Conservation (phyloP, 2,888 invertebrate species). For the Cordylochernes scorpioides region DNA sequence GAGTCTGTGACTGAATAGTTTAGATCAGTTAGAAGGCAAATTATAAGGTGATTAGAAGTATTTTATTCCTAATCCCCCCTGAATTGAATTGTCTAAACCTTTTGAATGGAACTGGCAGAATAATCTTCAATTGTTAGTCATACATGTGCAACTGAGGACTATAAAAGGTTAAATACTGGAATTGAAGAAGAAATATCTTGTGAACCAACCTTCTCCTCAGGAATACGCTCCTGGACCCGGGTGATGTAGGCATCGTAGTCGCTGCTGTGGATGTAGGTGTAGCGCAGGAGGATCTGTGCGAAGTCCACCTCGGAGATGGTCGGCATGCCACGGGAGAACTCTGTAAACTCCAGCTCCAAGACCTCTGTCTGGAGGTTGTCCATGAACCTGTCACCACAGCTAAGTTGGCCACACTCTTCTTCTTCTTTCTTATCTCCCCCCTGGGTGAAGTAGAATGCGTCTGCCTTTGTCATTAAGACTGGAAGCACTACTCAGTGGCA, state of each 20-base stretch:
- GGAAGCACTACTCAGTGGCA: no score
- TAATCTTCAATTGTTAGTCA: no score
- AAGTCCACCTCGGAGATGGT: slow-evolving; percentile 87
- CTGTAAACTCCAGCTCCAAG: slow-evolving; percentile 77
- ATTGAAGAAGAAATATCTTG: not conserved
- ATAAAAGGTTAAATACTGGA: not conserved
- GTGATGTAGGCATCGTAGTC: slow-evolving; percentile 61
- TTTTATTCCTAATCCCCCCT: no score
- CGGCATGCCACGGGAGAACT: slow-evolving; percentile 71
- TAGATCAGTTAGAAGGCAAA: no score
- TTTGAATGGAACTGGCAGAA: not conserved
- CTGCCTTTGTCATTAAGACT: no score
- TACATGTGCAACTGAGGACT: no score
- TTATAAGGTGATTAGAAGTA: no score
- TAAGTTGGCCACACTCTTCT: no score
- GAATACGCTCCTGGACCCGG: slow-evolving; percentile 49
- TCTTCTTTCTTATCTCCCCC: no score
- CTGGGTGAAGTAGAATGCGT: no score
- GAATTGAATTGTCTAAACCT: no score
- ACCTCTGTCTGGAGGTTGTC: slow-evolving; percentile 86
- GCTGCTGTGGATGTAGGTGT: slow-evolving; percentile 12
- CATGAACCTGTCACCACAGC: slow-evolving; percentile 44
- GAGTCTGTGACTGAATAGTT: no score
- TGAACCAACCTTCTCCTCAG: slow-evolving; percentile 32
- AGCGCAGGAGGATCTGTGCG: slow-evolving; percentile 64